Percentiles rank a stretch among this genome's conserved stretches.
These are phyloP conservation scores for Ctenopoma multispine DNA, from an alignment of 2,797 vertebrate species.

Conservation along the genomic window DNA sequence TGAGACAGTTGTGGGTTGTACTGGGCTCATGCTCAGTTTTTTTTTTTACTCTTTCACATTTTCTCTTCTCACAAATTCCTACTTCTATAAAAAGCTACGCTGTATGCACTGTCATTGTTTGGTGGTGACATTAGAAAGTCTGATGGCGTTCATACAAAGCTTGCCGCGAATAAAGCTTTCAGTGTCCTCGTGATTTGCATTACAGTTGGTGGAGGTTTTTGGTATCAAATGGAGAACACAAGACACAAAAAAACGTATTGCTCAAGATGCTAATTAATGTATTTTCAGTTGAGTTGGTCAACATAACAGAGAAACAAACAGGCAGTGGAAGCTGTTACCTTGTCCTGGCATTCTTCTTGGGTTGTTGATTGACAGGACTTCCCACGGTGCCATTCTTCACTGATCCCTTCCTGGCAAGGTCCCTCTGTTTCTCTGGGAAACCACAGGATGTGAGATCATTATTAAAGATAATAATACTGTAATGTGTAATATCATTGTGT, in stretches of 20 bases:
- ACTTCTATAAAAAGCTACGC: conserved; percentile 17
- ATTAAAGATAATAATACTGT: conserved; percentile 21
- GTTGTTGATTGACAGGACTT: conserved; percentile 97
- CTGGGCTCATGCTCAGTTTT: conserved; percentile 39
- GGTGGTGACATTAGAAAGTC: conserved; percentile 42
- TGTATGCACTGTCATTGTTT: conserved; percentile 15
- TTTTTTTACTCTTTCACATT: conserved; percentile 39
- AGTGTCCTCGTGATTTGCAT: conserved; percentile 36
- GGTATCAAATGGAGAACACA: conserved; percentile 9
- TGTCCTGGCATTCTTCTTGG: conserved; percentile 98
- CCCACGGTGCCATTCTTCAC: conserved; percentile 95
- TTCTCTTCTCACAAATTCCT: conserved; percentile 18
- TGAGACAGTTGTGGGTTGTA: conserved; percentile 53
- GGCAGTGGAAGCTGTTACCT: conserved; percentile 82
- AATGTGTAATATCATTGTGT: background rate
- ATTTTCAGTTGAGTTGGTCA: conserved; percentile 18
- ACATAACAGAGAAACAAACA: conserved; percentile 22
- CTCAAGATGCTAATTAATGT: conserved; percentile 39
- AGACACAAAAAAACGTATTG: conserved; percentile 19
- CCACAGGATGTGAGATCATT: conserved; percentile 65
- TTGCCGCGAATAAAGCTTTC: conserved; percentile 32
- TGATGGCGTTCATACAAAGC: conserved; percentile 12
- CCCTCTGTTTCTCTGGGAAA: conserved; percentile 96
- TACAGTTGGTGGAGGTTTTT: conserved; percentile 24
- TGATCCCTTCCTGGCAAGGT: conserved; percentile 95